Percentiles rank a stretch among this genome's conserved stretches.
These are phyloP conservation scores for Cheilosia vernalis DNA, from an alignment of 2,888 invertebrate genomes.

Conservation along the genomic window DNA sequence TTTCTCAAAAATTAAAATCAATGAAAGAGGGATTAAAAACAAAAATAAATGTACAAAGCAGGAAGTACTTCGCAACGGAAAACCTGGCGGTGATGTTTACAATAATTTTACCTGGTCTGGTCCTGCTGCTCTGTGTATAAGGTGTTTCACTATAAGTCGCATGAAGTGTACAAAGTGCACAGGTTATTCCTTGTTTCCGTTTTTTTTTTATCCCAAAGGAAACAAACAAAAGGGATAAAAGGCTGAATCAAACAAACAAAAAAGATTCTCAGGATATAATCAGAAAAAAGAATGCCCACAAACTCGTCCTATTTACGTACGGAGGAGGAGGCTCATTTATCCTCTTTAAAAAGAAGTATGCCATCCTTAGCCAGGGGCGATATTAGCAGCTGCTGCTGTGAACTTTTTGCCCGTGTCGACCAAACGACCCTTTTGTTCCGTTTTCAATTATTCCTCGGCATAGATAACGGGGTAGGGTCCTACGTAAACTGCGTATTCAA, in stretches of 20 bases:
- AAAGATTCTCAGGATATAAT: conserved; percentile 63
- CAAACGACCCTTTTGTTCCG: conserved; percentile 67
- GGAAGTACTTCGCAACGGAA: conserved; percentile 49
- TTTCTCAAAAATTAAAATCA: conserved; percentile 57
- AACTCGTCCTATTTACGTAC: conserved; percentile 71
- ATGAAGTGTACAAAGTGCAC: conserved; percentile 59
- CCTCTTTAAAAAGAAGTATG: conserved; percentile 52
- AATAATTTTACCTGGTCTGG: conserved; percentile 22
- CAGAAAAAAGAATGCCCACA: conserved; percentile 50
- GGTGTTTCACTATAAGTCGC: background rate
- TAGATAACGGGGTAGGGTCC: background rate
- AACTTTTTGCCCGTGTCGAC: conserved; percentile 40
- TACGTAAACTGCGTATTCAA: too few relatives aligned
- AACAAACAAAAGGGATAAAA: conserved; percentile 61
- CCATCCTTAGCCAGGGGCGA: conserved; percentile 51
- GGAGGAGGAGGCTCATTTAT: conserved; percentile 60
- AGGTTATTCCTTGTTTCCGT: conserved; percentile 61
- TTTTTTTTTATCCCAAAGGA: conserved; percentile 27
- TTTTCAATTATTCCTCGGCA: conserved; percentile 52
- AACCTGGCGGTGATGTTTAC: conserved; percentile 46
- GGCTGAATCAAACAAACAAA: conserved; percentile 30
- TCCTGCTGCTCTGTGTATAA: conserved; percentile 4
- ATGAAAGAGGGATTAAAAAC: conserved; percentile 23
- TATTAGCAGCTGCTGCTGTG: conserved; percentile 30
- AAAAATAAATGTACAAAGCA: conserved; percentile 29